A percentile compares a stretch with the other conserved stretches of the same genome.
Evolutionary conservation across 2,797 vertebrate species (phyloP).

Genomic region (Semotilus atromaculatus): DNA sequence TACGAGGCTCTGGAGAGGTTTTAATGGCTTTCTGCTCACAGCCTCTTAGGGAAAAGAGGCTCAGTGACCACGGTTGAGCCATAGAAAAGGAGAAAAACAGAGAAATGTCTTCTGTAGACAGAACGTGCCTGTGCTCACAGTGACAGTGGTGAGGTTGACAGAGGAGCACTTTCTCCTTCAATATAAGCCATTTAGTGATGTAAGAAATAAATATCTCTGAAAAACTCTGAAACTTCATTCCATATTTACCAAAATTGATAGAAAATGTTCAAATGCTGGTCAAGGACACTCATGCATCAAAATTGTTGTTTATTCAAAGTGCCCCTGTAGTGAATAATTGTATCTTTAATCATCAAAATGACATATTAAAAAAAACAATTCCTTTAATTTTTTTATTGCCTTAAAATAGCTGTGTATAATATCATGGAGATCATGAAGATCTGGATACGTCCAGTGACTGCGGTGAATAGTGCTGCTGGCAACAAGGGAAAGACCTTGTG

Average conservation of each 20-base stretch:
- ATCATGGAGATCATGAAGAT: too few relatives aligned
- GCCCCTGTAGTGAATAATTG: too few relatives aligned
- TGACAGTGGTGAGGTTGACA: background rate
- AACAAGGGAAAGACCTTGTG: too few relatives aligned
- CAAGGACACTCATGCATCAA: background rate
- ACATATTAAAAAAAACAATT: too few relatives aligned
- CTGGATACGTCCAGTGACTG: too few relatives aligned
- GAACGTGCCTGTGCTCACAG: background rate
- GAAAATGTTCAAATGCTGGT: background rate
- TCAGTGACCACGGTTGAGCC: constrained; percentile 9
- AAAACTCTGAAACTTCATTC: background rate
- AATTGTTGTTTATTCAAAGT: background rate
- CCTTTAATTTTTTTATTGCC: too few relatives aligned
- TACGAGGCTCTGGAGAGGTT: constrained; percentile 64
- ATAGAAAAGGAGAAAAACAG: constrained; percentile 22
- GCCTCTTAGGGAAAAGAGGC: constrained; percentile 59
- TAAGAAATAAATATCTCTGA: background rate
- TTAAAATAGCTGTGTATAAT: too few relatives aligned
- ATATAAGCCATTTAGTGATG: background rate
- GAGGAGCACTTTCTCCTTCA: constrained; percentile 1
- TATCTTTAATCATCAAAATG: too few relatives aligned
- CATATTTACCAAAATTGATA: background rate
- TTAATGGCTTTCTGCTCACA: constrained; percentile 71
- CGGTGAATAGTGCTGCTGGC: too few relatives aligned
- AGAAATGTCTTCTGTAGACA: constrained; percentile 7